Evolutionary conservation across 2,888 invertebrate species (phyloP), one percentile per base, ranked within the genome.

Genomic region (Ochropacha duplaris): DNA sequence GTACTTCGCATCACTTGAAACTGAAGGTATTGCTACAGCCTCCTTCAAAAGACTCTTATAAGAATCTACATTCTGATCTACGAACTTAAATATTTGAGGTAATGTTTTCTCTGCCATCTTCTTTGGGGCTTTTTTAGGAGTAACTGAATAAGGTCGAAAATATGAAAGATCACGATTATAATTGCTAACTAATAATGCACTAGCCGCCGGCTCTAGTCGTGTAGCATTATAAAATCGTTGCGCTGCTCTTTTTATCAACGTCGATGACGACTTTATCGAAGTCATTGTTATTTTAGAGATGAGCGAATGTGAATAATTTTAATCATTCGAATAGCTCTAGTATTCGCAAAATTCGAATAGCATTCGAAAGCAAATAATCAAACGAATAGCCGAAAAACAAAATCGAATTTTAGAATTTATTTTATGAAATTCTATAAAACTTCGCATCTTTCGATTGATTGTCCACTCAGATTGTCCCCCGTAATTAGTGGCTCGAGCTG

Each of bases 11-110:
- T 97, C 98, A 78, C 97, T 96, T 24, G 99, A 99, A n/a, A 99
- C 98, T 5, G 98, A 98, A 72, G 96, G 96, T 77, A 99, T 99
- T 3, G 96, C 97, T 26, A 99, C 98, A 1, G 96, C 97, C 78
- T 98, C 97, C 57, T 94, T 94, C 58, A 99, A 92, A 62, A 95
- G 94, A 54, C 95, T 91, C 61, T 99, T 96, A 81, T 97, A 99
- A 56, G 94, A 93, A 2, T 87, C 83, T 78, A 96, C 95, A 81
- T 98, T 95, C 54, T 94, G 88, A 78, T 99, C 98, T 60, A 99
- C 95, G 76, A 95, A 94, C 50, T 97, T 97, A 72, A 93, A 93
- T 63, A 93, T 72, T 68, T 88, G 82, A 24, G 90, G 84, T 60
- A 91, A 81, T 55, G 79, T 75, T 71, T 83, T 88, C 31, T 86